These are phyloP conservation scores for Zootoca vivipara DNA, from an alignment of 2,113 vertebrate species.

Conservation along the genomic window DNA sequence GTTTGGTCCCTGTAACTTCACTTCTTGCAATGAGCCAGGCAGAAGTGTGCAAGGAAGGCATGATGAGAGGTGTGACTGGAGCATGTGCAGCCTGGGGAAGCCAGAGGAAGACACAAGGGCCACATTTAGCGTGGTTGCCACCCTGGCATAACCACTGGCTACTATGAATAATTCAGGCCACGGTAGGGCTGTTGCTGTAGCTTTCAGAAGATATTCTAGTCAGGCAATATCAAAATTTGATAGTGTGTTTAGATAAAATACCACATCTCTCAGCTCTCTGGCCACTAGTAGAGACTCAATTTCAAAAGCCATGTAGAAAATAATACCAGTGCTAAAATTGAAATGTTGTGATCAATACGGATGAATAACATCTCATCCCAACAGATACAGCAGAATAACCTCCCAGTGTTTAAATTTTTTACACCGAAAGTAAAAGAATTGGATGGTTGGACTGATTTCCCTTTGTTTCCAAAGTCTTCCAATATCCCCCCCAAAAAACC, in stretches of 20 bases:
- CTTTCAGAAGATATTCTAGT: background rate
- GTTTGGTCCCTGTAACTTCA: no score
- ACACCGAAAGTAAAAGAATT: conserved; percentile 44
- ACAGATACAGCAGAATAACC: conserved; percentile 23
- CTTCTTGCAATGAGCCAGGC: no score
- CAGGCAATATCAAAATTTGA: conserved; percentile 26
- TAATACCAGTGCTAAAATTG: conserved; percentile 40
- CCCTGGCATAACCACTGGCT: background rate
- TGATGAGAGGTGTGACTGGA: no score
- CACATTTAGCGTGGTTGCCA: no score
- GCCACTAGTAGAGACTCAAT: conserved; percentile 27
- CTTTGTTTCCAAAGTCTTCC: conserved; percentile 37
- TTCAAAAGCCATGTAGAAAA: conserved; percentile 34
- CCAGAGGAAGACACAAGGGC: no score
- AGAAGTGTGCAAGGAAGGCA: no score
- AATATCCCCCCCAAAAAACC: conserved; percentile 10
- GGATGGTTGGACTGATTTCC: conserved; percentile 40
- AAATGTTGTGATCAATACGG: conserved; percentile 51
- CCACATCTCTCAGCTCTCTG: conserved; percentile 35
- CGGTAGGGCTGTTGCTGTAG: background rate
- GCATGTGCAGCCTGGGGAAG: no score
- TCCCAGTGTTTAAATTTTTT: conserved; percentile 29
- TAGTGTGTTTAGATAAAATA: conserved; percentile 39
- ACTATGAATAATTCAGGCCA: background rate
- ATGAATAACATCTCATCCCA: conserved; percentile 44